Conservation (phyloP, 2,888 invertebrate genomes). For the Lymantria monacha region DNA sequence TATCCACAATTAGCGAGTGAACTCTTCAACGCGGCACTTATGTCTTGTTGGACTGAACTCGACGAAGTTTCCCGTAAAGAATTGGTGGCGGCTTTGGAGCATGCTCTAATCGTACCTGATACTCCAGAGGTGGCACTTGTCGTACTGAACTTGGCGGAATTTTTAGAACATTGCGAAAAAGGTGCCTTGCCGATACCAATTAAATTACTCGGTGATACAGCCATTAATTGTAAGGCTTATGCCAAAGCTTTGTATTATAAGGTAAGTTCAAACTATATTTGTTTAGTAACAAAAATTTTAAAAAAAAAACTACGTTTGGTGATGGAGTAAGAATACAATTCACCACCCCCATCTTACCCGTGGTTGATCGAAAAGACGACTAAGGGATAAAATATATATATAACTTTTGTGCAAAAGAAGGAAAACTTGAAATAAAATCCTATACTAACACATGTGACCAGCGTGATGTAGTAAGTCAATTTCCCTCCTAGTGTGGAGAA, state of each 20-base stretch:
- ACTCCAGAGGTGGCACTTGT: slow-evolving; percentile 97
- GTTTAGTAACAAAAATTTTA: too few species aligned
- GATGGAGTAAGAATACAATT: too few species aligned
- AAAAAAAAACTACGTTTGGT: too few species aligned
- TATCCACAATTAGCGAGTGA: slow-evolving; percentile 96
- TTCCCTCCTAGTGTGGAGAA: too few species aligned
- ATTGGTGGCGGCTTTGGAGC: slow-evolving; percentile 91
- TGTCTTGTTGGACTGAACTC: slow-evolving; percentile 99
- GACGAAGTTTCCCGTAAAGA: slow-evolving; percentile 91
- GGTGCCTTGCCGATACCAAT: slow-evolving; percentile 95
- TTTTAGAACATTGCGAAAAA: slow-evolving; percentile 99
- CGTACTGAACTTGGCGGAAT: slow-evolving; percentile 97
- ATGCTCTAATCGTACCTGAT: slow-evolving; percentile 94
- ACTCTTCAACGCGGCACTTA: slow-evolving; percentile 98
- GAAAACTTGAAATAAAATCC: too few species aligned
- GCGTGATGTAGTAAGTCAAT: too few species aligned
- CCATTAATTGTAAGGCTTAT: slow-evolving; percentile 93
- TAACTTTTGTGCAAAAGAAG: too few species aligned
- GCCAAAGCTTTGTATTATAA: slow-evolving; percentile 85
- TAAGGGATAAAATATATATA: too few species aligned
- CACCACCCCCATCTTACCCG: too few species aligned
- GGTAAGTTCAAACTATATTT: slow-evolving; percentile 39
- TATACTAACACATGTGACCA: too few species aligned
- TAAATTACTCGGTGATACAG: slow-evolving; percentile 93
- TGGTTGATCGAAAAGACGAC: too few species aligned